Conservation (phyloP, 2,797 vertebrate species). For the Coranthus polyacanthus region DNA sequence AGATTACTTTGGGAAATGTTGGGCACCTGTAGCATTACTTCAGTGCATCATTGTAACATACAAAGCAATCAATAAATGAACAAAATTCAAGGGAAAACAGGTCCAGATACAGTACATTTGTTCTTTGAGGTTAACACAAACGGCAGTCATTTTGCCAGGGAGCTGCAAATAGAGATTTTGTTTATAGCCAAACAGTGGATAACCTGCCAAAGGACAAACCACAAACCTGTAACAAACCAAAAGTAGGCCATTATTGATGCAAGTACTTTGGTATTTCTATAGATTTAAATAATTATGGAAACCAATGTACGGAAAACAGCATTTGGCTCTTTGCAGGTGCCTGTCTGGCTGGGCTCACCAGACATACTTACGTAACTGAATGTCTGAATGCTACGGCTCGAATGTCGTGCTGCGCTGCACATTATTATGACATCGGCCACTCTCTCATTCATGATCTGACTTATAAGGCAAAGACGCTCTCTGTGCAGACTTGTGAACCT, state of each 20-base stretch:
- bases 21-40: background rate
- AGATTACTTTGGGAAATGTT: slow-evolving; percentile 37
- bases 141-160: slow-evolving; percentile 19
- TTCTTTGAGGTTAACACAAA: slow-evolving; percentile 5
- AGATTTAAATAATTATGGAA: background rate
- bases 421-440: slow-evolving; percentile 68
- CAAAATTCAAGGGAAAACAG: background rate
- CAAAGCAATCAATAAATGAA: background rate
- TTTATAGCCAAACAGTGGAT: slow-evolving; percentile 61
- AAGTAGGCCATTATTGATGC: slow-evolving; percentile 7
- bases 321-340: slow-evolving; percentile 45
- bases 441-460: slow-evolving; percentile 79
- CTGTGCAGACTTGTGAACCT: slow-evolving; percentile 55
- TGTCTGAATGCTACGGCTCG: slow-evolving; percentile 44
- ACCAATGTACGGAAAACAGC: slow-evolving; percentile 15
- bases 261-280: background rate
- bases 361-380: slow-evolving; percentile 44
- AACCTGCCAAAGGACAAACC: slow-evolving; percentile 15
- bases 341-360: slow-evolving; percentile 36
- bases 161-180: slow-evolving; percentile 44
- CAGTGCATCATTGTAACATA: background rate
- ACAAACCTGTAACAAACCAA: slow-evolving; percentile 34
- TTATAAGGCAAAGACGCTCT: slow-evolving; percentile 79
- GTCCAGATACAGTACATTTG: background rate
- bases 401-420: slow-evolving; percentile 53